phyloP scores from a whole-genome alignment of 2,797 vertebrate species.

The Ambastaia sidthimunki region DNA sequence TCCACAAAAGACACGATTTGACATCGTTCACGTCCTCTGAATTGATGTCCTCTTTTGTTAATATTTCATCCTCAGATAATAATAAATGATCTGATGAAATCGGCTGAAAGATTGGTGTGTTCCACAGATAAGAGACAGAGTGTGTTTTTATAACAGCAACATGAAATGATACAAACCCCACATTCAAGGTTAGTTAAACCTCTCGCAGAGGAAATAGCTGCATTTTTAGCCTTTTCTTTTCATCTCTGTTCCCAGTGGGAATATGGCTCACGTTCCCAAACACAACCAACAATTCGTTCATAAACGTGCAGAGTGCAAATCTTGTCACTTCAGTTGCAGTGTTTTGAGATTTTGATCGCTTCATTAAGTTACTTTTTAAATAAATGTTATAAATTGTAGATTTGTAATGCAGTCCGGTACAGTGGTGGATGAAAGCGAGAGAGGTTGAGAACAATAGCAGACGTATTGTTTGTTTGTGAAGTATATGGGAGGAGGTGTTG shows the following conservation, averaged over 20 bases:
- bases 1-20: conserved; percentile 45
- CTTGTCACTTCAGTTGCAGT: conserved; percentile 9
- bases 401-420: neutral
- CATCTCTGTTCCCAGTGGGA: conserved; percentile 35
- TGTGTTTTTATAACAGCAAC: conserved; percentile 44
- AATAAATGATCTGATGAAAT: conserved; percentile 64
- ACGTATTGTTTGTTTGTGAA: conserved; percentile 13
- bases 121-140: conserved; percentile 22
- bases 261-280: conserved; percentile 25
- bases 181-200: conserved; percentile 41
- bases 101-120: conserved; percentile 42
- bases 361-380: conserved; percentile 23
- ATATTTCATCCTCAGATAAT: conserved; percentile 60
- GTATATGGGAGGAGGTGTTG: neutral
- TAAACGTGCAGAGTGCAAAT: neutral
- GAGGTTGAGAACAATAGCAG: neutral
- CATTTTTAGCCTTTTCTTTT: conserved; percentile 19
- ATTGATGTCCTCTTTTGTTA: conserved; percentile 56
- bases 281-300: neutral
- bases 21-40: conserved; percentile 44
- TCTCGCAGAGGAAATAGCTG: conserved; percentile 26
- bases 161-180: conserved; percentile 48
- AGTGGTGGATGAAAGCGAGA: neutral
- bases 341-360: conserved; percentile 31
- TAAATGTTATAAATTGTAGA: conserved; percentile 17